Evolutionary conservation across 2,113 vertebrate species (phyloP).

Genomic region (Oreamnos americanus): DNA sequence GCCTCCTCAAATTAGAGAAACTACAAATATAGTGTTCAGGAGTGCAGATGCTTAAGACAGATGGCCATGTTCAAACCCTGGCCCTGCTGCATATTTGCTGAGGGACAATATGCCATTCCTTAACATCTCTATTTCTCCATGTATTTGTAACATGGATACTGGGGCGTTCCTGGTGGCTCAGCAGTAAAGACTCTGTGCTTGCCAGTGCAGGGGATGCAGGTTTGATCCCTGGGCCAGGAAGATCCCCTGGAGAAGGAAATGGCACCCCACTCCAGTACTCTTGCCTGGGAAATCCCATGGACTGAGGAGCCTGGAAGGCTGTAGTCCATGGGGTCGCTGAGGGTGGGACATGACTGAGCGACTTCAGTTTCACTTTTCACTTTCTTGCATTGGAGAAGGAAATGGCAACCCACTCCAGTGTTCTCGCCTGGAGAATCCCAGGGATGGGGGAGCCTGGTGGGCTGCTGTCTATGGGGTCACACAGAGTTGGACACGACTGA

Average conservation of each 20-base stretch:
- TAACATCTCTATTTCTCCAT: not conserved
- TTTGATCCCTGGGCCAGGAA: not conserved
- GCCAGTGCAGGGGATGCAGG: not conserved
- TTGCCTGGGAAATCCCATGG: too few species aligned
- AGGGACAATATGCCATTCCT: not conserved
- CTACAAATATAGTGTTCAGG: not conserved
- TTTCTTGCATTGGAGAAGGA: too few species aligned
- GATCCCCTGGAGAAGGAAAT: not conserved
- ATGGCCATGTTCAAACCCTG: not conserved
- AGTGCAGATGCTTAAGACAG: not conserved
- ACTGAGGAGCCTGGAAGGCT: too few species aligned
- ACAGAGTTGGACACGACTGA: too few species aligned
- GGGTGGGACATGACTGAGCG: too few species aligned
- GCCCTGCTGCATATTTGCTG: not conserved
- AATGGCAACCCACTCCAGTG: too few species aligned
- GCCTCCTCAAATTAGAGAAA: not conserved
- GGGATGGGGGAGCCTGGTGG: too few species aligned
- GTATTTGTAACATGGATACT: not conserved
- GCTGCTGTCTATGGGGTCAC: too few species aligned
- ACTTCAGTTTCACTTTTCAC: too few species aligned
- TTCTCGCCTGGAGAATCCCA: too few species aligned
- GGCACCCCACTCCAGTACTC: too few species aligned
- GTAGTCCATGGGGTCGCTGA: too few species aligned
- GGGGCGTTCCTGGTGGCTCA: rapidly evolving
- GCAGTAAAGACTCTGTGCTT: not conserved